Conservation (phyloP, 2,113 vertebrate genomes). For the Corapipo altera region DNA sequence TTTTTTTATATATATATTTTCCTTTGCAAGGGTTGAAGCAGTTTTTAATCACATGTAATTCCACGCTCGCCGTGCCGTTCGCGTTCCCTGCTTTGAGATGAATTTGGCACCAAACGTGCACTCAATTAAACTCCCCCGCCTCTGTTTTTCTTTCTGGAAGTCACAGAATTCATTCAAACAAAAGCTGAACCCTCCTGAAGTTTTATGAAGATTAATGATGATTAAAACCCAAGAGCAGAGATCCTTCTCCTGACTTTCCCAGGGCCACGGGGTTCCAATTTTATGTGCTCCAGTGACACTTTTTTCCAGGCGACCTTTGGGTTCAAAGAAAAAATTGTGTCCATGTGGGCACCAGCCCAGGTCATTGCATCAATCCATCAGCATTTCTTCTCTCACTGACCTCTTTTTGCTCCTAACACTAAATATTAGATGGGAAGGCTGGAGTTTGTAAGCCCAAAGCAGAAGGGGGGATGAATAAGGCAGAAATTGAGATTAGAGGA, state of each 20-base stretch:
- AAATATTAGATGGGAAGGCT: neutral
- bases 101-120: conserved; percentile 56
- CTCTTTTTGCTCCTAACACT: neutral
- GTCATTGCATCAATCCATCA: neutral
- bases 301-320: neutral
- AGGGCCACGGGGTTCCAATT: neutral
- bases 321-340: neutral
- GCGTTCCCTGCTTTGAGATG: conserved; percentile 34
- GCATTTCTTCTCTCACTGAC: neutral
- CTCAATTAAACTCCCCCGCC: conserved; percentile 42
- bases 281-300: neutral
- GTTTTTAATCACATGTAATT: conserved; percentile 54
- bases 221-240: conserved; percentile 15
- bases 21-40: neutral
- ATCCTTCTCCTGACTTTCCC: neutral
- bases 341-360: neutral
- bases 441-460: neutral
- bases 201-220: conserved; percentile 48
- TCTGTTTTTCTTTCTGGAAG: conserved; percentile 57
- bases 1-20: conserved; percentile 2
- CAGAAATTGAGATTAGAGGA: neutral
- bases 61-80: neutral
- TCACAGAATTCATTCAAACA: conserved; percentile 63
- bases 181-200: conserved; percentile 29
- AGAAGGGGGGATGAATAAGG: neutral